Evolutionary conservation across 2,888 invertebrate species (phyloP).

Genomic region (Zootermopsis nevadensis): DNA sequence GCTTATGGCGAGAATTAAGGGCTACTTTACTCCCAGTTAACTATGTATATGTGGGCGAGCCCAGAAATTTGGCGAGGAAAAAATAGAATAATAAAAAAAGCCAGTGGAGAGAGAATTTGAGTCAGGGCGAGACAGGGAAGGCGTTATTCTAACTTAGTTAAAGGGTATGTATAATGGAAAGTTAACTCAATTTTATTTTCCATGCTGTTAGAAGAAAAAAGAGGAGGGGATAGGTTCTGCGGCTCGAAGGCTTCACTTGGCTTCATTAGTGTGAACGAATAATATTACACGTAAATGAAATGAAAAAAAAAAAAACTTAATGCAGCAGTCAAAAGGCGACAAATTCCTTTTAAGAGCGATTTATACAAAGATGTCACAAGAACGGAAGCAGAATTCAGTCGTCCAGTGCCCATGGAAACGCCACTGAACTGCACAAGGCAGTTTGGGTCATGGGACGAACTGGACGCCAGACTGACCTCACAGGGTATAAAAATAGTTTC

Average conservation of each 20-base stretch:
- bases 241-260: constrained; percentile 3
- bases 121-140: not conserved
- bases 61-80: constrained; percentile 39
- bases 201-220: constrained; percentile 20
- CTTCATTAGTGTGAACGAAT: constrained; percentile 33
- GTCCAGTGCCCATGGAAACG: too few species aligned
- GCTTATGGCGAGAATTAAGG: constrained; percentile 55
- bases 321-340: constrained; percentile 16
- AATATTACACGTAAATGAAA: constrained; percentile 21
- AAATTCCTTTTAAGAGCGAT: not conserved
- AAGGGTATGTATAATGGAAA: constrained; percentile 47
- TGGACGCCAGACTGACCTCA: too few species aligned
- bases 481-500: too few species aligned
- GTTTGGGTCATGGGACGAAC: too few species aligned
- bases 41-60: constrained; percentile 42
- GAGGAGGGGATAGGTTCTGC: constrained; percentile 12
- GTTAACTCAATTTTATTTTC: constrained; percentile 50
- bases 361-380: not conserved
- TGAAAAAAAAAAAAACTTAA: constrained; percentile 23
- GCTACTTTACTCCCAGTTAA: constrained; percentile 45
- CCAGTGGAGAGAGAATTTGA: constrained; percentile 30
- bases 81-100: constrained; percentile 43
- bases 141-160: constrained; percentile 39
- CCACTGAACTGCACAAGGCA: too few species aligned
- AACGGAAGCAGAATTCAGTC: not conserved